These are phyloP conservation scores for Lasioglossum malachurum DNA, from an alignment of 2,888 invertebrate species.

Conservation along the genomic window DNA sequence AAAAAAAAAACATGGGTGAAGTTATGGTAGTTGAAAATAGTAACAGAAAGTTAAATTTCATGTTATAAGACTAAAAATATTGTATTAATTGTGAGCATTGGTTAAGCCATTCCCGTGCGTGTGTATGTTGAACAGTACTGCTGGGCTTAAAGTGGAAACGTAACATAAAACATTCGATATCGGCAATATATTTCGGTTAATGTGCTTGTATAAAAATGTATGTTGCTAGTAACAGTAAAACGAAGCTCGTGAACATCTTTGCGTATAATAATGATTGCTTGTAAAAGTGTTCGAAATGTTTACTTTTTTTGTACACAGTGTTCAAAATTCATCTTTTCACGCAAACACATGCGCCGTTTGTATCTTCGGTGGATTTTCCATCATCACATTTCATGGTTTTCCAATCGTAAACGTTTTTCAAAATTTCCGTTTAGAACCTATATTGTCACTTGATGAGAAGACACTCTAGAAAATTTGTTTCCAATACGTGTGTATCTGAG, in stretches of 20 bases:
- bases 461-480: neutral
- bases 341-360: neutral
- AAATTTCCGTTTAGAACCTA: neutral
- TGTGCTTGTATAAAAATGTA: neutral
- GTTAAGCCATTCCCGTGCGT: neutral
- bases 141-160: neutral
- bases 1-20: too few species aligned
- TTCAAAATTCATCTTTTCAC: neutral
- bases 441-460: neutral
- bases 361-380: neutral
- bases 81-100: neutral
- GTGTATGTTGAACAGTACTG: neutral
- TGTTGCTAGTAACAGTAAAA: slow-evolving; percentile 3
- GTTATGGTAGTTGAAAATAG: too few species aligned
- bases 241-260: neutral
- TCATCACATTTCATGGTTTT: neutral
- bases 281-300: slow-evolving; percentile 4
- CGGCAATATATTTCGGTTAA: neutral
- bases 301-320: neutral
- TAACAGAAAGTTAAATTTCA: neutral
- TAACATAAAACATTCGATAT: neutral
- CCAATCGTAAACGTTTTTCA: neutral
- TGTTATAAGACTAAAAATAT: neutral
- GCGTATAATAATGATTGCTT: slow-evolving; percentile 11
- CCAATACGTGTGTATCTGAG: neutral